Percentiles rank a stretch among this genome's conserved stretches.
Conservation (phyloP, 2,888 invertebrate genomes). For the Hyalella azteca region DNA sequence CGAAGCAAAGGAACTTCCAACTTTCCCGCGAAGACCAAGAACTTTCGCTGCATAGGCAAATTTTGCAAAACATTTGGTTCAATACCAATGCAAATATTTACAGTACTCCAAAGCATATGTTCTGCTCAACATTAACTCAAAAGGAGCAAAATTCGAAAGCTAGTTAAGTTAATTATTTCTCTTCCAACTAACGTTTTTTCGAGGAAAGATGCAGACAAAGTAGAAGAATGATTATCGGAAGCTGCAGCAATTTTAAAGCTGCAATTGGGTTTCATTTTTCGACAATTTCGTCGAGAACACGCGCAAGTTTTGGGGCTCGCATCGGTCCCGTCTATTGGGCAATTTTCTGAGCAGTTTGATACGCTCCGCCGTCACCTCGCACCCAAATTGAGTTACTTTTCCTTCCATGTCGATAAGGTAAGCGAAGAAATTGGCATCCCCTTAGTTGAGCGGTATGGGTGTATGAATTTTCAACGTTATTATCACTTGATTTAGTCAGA, state of each 20-base stretch:
- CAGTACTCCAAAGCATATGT: no score
- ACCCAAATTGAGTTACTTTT: slow-evolving; percentile 33
- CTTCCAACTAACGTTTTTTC: not conserved
- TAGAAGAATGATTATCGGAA: not conserved
- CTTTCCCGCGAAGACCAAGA: no score
- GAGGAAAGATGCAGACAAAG: not conserved
- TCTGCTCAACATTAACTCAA: no score
- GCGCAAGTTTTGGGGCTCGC: not conserved
- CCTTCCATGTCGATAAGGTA: slow-evolving; percentile 6
- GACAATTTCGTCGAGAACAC: slow-evolving; percentile 21
- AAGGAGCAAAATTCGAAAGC: no score
- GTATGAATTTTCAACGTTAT: no score
- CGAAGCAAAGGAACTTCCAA: no score
- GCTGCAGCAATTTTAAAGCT: not conserved
- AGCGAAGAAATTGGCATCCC: slow-evolving; percentile 28
- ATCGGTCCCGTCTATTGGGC: slow-evolving; percentile 26
- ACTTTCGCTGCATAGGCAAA: no score
- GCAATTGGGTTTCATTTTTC: slow-evolving; percentile 26
- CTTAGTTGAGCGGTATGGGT: slow-evolving; percentile 7
- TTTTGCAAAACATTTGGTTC: no score
- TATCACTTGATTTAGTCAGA: no score
- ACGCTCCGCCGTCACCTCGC: slow-evolving; percentile 25
- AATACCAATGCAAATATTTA: no score
- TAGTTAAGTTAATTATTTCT: no score
- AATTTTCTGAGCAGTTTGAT: slow-evolving; percentile 35